phyloP scores from a whole-genome alignment of 2,113 vertebrate species.

The Pogonocichla stellata region DNA sequence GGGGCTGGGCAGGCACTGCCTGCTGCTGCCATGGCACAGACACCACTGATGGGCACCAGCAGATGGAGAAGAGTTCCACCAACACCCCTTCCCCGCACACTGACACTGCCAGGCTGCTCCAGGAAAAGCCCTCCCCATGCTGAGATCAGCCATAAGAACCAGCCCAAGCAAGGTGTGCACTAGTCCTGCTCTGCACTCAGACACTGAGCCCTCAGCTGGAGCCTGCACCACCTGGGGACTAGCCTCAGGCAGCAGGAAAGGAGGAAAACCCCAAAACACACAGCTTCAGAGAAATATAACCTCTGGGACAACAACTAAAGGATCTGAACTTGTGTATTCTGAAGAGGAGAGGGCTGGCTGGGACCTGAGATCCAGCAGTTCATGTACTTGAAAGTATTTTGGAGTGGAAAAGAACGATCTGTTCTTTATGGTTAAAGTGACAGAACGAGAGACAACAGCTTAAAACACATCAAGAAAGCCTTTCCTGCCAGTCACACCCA shows the following conservation, averaged over 20 bases:
- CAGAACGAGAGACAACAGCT: not conserved
- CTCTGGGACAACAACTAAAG: not conserved
- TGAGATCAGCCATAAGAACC: not conserved
- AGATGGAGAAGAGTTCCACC: not conserved
- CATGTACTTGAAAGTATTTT: not conserved
- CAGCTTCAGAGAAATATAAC: not conserved
- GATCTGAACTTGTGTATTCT: not conserved
- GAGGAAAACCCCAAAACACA: not conserved
- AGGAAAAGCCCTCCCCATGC: not conserved
- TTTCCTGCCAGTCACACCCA: not conserved
- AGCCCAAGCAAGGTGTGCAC: accelerated
- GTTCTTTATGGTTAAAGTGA: not conserved
- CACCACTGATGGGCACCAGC: not conserved
- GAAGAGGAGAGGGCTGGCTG: not conserved
- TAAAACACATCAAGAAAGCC: not conserved
- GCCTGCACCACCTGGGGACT: not conserved
- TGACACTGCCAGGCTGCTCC: not conserved
- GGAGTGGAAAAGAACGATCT: not conserved
- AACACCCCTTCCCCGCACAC: not conserved
- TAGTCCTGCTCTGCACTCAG: not conserved
- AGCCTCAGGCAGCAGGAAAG: not conserved
- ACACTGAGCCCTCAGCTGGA: not conserved
- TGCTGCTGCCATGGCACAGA: not conserved
- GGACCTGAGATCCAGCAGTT: not conserved
- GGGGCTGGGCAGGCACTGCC: not conserved